These are phyloP conservation scores for Euschistus heros DNA, from an alignment of 1,140 invertebrate genomes.

Conservation along the genomic window DNA sequence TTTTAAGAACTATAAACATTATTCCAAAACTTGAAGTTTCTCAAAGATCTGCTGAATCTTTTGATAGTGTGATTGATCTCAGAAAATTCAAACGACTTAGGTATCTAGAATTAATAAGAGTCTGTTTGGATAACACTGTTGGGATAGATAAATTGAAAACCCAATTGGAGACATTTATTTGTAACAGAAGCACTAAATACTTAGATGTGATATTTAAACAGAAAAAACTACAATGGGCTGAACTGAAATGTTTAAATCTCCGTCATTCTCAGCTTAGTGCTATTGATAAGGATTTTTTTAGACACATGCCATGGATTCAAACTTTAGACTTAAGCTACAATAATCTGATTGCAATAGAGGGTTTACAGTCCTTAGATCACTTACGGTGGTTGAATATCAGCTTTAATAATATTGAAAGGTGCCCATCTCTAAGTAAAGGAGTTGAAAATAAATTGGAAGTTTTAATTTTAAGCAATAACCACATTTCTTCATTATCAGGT, in stretches of 20 bases:
- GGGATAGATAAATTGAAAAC: slow-evolving; percentile 18
- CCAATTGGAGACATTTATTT: slow-evolving; percentile 19
- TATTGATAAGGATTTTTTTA: slow-evolving; percentile 37
- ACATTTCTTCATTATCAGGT: slow-evolving; percentile 1
- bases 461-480: slow-evolving; percentile 1
- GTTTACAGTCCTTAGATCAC: not conserved
- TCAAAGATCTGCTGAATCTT: slow-evolving; percentile 8
- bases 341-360: not conserved
- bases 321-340: not conserved
- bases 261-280: slow-evolving; percentile 43
- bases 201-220: slow-evolving; percentile 44
- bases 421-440: slow-evolving; percentile 45
- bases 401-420: not conserved
- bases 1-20: slow-evolving; percentile 36
- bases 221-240: slow-evolving; percentile 46
- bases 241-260: slow-evolving; percentile 44
- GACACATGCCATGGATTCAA: not conserved
- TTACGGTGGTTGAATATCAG: not conserved
- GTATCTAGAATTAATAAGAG: slow-evolving; percentile 26
- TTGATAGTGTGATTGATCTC: slow-evolving; percentile 18
- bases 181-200: slow-evolving; percentile 36
- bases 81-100: slow-evolving; percentile 26
- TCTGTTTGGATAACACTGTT: slow-evolving; percentile 23
- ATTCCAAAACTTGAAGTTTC: slow-evolving; percentile 12
- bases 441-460: slow-evolving; percentile 25